Percentiles rank a stretch among this genome's conserved stretches.
These are phyloP conservation scores for Hirtodrosophila trivittata DNA, from an alignment of 2,888 invertebrate genomes.

Conservation along the genomic window DNA sequence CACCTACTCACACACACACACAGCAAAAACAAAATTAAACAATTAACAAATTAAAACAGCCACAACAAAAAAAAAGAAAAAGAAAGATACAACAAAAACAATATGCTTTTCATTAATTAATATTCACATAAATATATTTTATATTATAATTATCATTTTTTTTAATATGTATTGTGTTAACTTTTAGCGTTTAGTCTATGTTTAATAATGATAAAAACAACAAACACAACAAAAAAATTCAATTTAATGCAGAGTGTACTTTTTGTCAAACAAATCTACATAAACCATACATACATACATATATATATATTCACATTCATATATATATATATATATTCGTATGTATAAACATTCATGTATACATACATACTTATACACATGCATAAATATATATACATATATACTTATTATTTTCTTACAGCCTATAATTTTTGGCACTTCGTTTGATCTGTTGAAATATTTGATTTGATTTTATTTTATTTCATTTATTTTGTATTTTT, in stretches of 20 bases:
- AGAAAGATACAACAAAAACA: constrained; percentile 40
- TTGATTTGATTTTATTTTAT: constrained; percentile 23
- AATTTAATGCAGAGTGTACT: constrained; percentile 63
- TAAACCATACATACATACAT: constrained; percentile 42
- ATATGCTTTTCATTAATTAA: constrained; percentile 54
- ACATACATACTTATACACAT: constrained; percentile 14
- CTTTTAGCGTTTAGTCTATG: constrained; percentile 60
- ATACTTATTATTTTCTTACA: constrained; percentile 38
- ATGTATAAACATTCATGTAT: constrained; percentile 36
- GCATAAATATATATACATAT: constrained; percentile 32
- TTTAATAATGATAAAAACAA: constrained; percentile 40
- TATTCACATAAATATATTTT: too few relatives aligned
- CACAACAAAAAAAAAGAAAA: constrained; percentile 17
- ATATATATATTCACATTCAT: too few relatives aligned
- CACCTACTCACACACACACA: constrained; percentile 12
- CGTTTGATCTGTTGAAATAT: constrained; percentile 35
- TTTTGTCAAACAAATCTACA: constrained; percentile 76
- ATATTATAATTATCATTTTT: constrained; percentile 58
- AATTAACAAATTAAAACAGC: constrained; percentile 14
- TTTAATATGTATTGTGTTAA: constrained; percentile 61
- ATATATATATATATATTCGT: too few relatives aligned
- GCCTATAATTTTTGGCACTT: constrained; percentile 35
- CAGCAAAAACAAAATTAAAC: constrained; percentile 5
- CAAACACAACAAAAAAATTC: constrained; percentile 23
- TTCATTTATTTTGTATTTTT: constrained; percentile 26